Base-by-base conservation (phyloP, 2,888 invertebrate genomes). In the Meandrusa payeni region DNA sequence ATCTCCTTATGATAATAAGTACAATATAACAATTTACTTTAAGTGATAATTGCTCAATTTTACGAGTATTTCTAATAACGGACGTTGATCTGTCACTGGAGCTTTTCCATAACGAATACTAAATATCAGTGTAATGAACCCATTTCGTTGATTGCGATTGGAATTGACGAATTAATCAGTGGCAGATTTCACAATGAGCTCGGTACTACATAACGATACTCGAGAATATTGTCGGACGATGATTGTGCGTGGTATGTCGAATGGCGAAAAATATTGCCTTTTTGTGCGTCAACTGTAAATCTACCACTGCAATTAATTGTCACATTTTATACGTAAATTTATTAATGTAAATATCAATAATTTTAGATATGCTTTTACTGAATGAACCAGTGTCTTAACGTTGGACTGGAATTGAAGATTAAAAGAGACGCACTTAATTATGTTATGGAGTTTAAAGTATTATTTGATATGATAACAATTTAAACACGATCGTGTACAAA, bases 21-120 rank as follows among this genome's bases (percentile, higher is more conserved):
- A 81, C 76, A 79, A 78, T 66, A 68, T 72, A 70, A 73, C 55
- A 50, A 71, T 76, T 75, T 75, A 75, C 62, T 67, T 76, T 82
- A 81, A 75, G 80, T 69, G 62, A 80, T 60, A 67, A 72, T 82
- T 85, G 83, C 83, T 85, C 83, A 85, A 85, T 80, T 79, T 81
- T 81, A 71, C 61, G 59, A 58, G 64, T 34, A 23, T 39, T 33
- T 67, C 55, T 57, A 55, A 59, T 55, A 24, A 38, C 10, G 33
- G 37, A 33, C 47, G 23, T 27, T 22, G 39, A 38, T 27, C 27
- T 27, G 17, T 39, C 33, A 33, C 28, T 52, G 49, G 38, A 48
- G 47, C 48, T 45, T n/a, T 61, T 57, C 51, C 47, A 27, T 20
- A 26, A 15, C 29, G 26, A 43, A 36, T 33, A 10, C 38, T 20